Evolutionary conservation across 2,797 vertebrate species (phyloP), one percentile per base, ranked within the genome.

Genomic region (Crax fasciolata): DNA sequence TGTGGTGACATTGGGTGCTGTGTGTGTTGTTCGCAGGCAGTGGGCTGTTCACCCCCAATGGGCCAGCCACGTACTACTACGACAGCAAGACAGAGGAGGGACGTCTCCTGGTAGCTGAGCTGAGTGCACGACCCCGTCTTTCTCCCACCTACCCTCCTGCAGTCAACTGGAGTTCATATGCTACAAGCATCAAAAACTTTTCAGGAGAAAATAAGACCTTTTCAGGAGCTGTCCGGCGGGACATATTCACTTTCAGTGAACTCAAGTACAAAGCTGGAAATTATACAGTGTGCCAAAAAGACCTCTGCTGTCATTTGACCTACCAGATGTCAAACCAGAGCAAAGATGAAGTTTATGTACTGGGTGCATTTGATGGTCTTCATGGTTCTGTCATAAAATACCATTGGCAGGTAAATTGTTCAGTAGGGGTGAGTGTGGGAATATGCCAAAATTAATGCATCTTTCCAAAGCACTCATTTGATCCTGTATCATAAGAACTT

Each of bases 281-380:
- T 90, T 70, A 82, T 39, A 97, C 96, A 0, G 93, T 97, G 90
- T 98, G 97, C 74, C 98, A 98, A 89, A 96, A 97, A 70, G 91
- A 96, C 12, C 89, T 98, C 52, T 98, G 97, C 66, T 98, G 98
- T 77, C 96, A 97, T 63, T 91, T 98, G 87, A 57, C 55, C 32
- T 98, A 98, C 14, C 57, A 9, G 67, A 97, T 97, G 94, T 86
- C 81, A 68, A 51, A 96, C 76, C 96, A 97, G 55, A 25, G 27
- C 23, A 13, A 52, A 41, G 94, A 97, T 48, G 98, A 98, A 87
- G 35, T 92, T 16, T 98, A 97, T 44, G 98, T 81, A 17, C 79
- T 98, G 14, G 97, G 97, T 41, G 94, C 84, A 20, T 98, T 98
- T 74, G 96, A 98, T 38, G 97, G 97, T 7, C 96, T 98, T 62